Percentiles rank a stretch among this genome's conserved stretches.
These are phyloP conservation scores for Atherinosoma microstoma DNA, from an alignment of 2,797 vertebrate species.

Conservation along the genomic window DNA sequence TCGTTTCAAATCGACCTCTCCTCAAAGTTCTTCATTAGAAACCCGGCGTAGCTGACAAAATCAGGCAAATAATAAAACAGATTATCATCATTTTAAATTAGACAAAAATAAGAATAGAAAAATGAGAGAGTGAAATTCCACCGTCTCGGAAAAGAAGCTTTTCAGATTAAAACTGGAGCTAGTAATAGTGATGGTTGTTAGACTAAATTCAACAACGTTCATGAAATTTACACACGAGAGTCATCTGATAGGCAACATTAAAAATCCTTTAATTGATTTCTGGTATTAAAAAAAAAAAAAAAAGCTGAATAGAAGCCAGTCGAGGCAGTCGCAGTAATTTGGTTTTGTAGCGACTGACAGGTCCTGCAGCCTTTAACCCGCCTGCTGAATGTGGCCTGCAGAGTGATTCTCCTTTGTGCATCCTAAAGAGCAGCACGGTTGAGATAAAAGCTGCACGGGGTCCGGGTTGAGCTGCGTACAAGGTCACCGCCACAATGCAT, in stretches of 20 bases:
- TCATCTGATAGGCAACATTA: not conserved
- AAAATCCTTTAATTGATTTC: constrained; percentile 14
- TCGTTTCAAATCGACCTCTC: constrained; percentile 34
- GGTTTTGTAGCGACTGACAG: constrained; percentile 12
- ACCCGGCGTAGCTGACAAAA: not conserved
- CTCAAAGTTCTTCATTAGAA: constrained; percentile 7
- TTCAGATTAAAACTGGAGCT: not conserved
- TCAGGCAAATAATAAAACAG: not conserved
- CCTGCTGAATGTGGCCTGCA: constrained; percentile 26
- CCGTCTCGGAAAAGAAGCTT: not conserved
- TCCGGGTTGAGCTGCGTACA: constrained; percentile 29
- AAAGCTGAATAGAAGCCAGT: constrained; percentile 6
- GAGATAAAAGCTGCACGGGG: constrained; percentile 37
- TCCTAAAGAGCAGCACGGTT: constrained; percentile 24
- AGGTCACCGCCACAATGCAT: constrained; percentile 42
- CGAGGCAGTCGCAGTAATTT: constrained; percentile 14
- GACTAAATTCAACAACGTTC: not conserved
- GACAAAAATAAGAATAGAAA: not conserved
- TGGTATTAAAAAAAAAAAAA: not conserved
- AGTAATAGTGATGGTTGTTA: too few relatives aligned
- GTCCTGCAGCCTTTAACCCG: constrained; percentile 2
- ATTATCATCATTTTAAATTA: not conserved
- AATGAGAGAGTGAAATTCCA: not conserved
- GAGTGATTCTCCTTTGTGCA: constrained; percentile 13
- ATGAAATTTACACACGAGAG: too few relatives aligned